Conservation (phyloP, 2,113 vertebrate genomes). For the Clinocottus analis region DNA sequence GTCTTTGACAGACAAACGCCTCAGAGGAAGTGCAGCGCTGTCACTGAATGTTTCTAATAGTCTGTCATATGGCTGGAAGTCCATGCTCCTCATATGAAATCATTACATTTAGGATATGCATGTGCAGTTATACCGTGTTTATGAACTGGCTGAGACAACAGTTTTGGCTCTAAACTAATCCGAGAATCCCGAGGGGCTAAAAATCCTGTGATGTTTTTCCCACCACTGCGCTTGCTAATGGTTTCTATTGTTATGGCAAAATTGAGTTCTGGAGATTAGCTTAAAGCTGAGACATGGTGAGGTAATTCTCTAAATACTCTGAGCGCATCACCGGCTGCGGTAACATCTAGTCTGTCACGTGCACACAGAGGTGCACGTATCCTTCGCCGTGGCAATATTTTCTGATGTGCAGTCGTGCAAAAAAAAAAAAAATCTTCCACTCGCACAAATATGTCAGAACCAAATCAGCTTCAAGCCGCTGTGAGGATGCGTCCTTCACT, state of each 20-base stretch:
- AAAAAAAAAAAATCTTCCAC: neutral
- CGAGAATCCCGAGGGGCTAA: neutral
- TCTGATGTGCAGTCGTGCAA: neutral
- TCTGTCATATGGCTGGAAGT: neutral
- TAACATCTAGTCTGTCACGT: slow-evolving; percentile 29
- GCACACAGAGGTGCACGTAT: slow-evolving; percentile 23
- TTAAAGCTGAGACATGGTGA: slow-evolving; percentile 41
- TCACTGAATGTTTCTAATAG: neutral
- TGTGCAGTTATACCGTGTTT: neutral
- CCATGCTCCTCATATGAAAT: neutral
- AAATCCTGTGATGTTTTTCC: slow-evolving; percentile 30
- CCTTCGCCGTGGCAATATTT: neutral
- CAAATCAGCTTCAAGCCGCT: neutral
- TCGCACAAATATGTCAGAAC: neutral
- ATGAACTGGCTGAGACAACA: slow-evolving; percentile 8
- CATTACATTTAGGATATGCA: neutral
- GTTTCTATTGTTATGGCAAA: slow-evolving; percentile 67
- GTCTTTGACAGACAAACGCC: neutral
- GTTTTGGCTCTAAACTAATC: slow-evolving; percentile 13
- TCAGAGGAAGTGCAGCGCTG: neutral
- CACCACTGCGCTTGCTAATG: slow-evolving; percentile 55
- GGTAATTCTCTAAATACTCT: slow-evolving; percentile 37
- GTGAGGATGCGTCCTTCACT: slow-evolving; percentile 6
- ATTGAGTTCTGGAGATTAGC: slow-evolving; percentile 64
- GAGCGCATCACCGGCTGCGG: slow-evolving; percentile 40